A percentile compares a stretch with the other conserved stretches of the same genome.
Conservation (phyloP, 2,797 vertebrate genomes). For the Esox masquinongy region DNA sequence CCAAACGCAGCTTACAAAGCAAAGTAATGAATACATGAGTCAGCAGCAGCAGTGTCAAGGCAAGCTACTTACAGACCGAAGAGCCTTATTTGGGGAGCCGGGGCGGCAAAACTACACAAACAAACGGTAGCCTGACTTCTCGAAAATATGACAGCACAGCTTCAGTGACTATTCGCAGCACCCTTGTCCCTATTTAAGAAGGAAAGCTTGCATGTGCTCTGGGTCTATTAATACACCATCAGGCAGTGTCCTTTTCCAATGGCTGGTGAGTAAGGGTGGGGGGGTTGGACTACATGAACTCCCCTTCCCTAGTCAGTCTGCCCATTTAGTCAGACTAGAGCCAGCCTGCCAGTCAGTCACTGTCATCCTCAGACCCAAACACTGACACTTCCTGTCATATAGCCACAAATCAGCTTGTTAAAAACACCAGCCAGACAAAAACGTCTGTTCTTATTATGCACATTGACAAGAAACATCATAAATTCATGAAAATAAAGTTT, state of each 20-base stretch:
- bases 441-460: constrained; percentile 5
- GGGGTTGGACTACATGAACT: constrained; percentile 38
- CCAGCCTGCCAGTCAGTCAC: constrained; percentile 35
- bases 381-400: constrained; percentile 31
- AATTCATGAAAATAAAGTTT: background rate
- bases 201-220: constrained; percentile 56
- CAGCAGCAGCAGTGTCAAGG: background rate
- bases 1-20: background rate
- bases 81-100: constrained; percentile 28
- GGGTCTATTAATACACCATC: constrained; percentile 77
- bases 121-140: constrained; percentile 35
- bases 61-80: constrained; percentile 35
- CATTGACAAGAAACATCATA: background rate
- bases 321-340: constrained; percentile 20
- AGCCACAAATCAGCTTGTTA: constrained; percentile 17
- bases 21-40: background rate
- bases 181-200: constrained; percentile 62
- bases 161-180: constrained; percentile 44
- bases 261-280: constrained; percentile 27
- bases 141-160: constrained; percentile 42
- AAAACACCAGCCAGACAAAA: background rate
- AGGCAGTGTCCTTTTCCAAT: constrained; percentile 76
- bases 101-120: constrained; percentile 20
- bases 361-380: constrained; percentile 28
- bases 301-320: constrained; percentile 35